These are phyloP conservation scores for Ancistrus triradiatus DNA, from an alignment of 2,113 vertebrate genomes.

Conservation along the genomic window DNA sequence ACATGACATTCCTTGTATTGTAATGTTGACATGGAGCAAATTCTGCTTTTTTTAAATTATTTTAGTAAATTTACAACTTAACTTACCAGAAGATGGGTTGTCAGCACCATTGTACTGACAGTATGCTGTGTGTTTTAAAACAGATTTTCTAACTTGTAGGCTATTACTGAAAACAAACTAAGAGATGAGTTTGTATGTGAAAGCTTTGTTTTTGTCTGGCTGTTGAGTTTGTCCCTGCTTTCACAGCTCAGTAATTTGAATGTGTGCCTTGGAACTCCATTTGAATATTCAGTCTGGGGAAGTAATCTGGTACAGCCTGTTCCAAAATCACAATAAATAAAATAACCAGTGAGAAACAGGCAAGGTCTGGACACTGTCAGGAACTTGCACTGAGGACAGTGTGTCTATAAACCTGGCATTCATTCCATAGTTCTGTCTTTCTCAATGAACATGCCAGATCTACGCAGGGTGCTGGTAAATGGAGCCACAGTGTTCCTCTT, in stretches of 20 bases:
- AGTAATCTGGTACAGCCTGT: conserved; percentile 45
- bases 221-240: conserved; percentile 15
- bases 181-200: not conserved
- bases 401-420: conserved; percentile 33
- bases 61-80: too few relatives aligned
- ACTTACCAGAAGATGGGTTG: too few relatives aligned
- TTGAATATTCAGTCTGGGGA: conserved; percentile 63
- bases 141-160: too few relatives aligned
- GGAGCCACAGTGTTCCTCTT: conserved; percentile 13
- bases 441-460: too few relatives aligned
- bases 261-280: conserved; percentile 10
- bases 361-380: conserved; percentile 48
- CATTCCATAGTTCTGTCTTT: conserved; percentile 15
- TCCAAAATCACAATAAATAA: conserved; percentile 51
- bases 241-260: conserved; percentile 12
- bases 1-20: too few relatives aligned
- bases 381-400: conserved; percentile 26
- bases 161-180: not conserved
- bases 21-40: too few relatives aligned
- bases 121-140: too few relatives aligned
- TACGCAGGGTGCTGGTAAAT: not conserved
- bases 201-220: not conserved
- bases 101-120: too few relatives aligned
- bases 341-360: conserved; percentile 26
- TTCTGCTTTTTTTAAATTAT: too few relatives aligned